phyloP scores from a whole-genome alignment of 1,140 invertebrate species.

The Probaryconus sp. region DNA sequence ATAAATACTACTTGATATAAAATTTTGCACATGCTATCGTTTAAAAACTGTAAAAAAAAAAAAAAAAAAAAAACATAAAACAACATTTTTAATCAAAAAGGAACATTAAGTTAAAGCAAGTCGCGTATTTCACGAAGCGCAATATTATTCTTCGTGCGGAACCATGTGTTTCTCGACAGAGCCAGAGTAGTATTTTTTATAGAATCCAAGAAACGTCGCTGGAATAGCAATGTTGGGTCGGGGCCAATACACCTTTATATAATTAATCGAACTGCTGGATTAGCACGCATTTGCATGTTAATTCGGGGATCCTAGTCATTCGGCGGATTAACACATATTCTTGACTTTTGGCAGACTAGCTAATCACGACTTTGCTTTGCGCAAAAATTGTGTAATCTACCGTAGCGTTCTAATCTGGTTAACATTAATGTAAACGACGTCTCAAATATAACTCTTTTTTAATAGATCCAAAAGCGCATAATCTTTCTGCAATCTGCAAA shows the following conservation, averaged over 20 bases:
- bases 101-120: too few relatives aligned
- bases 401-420: slow-evolving; percentile 45
- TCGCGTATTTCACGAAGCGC: too few relatives aligned
- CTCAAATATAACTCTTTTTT: slow-evolving; percentile 53
- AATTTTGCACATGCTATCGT: too few relatives aligned
- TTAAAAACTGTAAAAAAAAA: slow-evolving; percentile 1
- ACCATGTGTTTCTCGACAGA: too few relatives aligned
- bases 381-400: slow-evolving; percentile 54
- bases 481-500: slow-evolving; percentile 24
- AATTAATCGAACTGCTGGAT: slow-evolving; percentile 49
- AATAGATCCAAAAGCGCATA: slow-evolving; percentile 23
- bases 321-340: slow-evolving; percentile 47
- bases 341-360: slow-evolving; percentile 44
- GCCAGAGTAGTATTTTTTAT: too few relatives aligned
- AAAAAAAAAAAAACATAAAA: neutral
- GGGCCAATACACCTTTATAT: slow-evolving; percentile 50
- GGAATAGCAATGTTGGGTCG: slow-evolving; percentile 35
- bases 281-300: slow-evolving; percentile 51
- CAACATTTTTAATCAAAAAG: slow-evolving; percentile 10
- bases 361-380: slow-evolving; percentile 43
- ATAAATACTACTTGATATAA: too few relatives aligned
- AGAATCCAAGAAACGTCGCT: slow-evolving; percentile 14
- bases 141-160: too few relatives aligned
- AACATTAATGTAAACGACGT: slow-evolving; percentile 43
- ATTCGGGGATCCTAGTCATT: slow-evolving; percentile 32